Evolutionary conservation across 2,797 vertebrate species (phyloP), one percentile per base, ranked within the genome.

Genomic region (Acanthornis magna): DNA sequence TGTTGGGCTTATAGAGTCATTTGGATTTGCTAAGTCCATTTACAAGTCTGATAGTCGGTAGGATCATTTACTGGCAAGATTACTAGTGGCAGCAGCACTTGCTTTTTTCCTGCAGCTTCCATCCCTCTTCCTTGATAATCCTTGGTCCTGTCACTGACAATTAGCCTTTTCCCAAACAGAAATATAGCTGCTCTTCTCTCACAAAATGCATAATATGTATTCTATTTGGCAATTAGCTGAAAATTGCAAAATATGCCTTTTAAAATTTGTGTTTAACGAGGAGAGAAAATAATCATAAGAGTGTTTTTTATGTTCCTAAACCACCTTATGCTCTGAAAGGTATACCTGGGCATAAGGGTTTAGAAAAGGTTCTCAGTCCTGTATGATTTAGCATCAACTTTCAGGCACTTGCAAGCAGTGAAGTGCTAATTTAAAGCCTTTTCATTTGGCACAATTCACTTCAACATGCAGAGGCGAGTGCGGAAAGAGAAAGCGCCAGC

Each of bases 381-480:
- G 18, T 7, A 61, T 47, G 53, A 92, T 74, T 93, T 47, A 92
- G 89, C 93, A 91, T 74, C 71, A 94, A n/a, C 61, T 91, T 82
- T 75, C 71, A 85, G 61, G 27, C 63, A 70, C 87, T 95, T 70
- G 76, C 61, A 84, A 61, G 81, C 27, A 76, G 53, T 43, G 73
- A 92, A 89, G 85, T 89, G 91, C 55, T 94, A 91, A 95, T 93
- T 85, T 82, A 66, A 94, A 91, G 66, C 58, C 83, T 97, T 96
- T 95, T 90, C 82, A 87, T 96, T 95, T 72, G 67, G 53, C 79
- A 87, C 68, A 91, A 86, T 65, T 94, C 67, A 20, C 53, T 89
- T 54, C 76, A 76, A 38, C 71, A 61, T 2, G 81, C 1, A 0
- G 60, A 91, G 86, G 75, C 22, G 0, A 86, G 65, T 0, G 3